Conservation (phyloP, 2,888 invertebrate genomes). For the Lasioglossum vierecki region DNA sequence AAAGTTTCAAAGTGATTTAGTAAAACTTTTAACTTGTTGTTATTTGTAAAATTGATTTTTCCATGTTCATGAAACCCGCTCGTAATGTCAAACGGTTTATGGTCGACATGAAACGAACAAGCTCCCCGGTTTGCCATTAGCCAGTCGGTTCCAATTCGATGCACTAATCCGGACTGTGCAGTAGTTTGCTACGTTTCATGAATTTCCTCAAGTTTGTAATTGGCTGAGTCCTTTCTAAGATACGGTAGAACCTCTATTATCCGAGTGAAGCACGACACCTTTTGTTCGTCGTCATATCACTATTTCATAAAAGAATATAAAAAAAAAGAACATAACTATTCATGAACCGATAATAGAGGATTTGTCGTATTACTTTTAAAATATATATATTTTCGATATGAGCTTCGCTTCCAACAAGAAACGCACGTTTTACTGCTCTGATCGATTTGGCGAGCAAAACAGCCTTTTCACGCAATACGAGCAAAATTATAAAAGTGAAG, state of each 20-base stretch:
- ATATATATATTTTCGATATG: no score
- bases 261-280: not conserved
- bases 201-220: slow-evolving; percentile 2
- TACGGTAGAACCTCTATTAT: not conserved
- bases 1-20: not conserved
- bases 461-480: not conserved
- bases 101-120: not conserved
- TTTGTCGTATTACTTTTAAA: no score
- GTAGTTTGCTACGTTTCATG: not conserved
- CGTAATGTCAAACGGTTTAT: not conserved
- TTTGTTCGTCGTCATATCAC: not conserved
- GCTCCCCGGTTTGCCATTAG: not conserved
- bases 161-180: not conserved
- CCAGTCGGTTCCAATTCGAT: not conserved
- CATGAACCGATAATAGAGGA: not conserved
- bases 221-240: not conserved
- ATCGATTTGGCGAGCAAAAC: not conserved
- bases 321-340: not conserved
- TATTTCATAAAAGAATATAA: not conserved
- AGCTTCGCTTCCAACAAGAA: not conserved
- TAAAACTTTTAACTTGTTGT: not conserved
- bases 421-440: not conserved
- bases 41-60: not conserved
- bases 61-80: not conserved
- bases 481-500: not conserved